Evolutionary conservation across 53 echinoderm and acorn worm species (phyloP).

Genomic region (Holothuria scabra): DNA sequence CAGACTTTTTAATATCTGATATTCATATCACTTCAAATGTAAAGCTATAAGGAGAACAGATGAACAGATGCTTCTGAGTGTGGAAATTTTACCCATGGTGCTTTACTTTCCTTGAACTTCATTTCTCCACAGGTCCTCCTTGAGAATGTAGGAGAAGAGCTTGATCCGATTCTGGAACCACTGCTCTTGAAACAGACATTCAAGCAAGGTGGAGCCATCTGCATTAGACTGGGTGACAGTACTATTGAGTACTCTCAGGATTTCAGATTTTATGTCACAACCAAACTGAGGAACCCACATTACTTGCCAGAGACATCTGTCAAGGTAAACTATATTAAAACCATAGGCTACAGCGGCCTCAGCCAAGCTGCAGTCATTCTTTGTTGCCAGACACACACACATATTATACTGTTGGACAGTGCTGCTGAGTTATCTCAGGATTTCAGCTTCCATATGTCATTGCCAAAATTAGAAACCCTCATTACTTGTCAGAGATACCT

Average conservation of each 20-base stretch:
- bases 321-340: conserved; percentile 68
- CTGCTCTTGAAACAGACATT: conserved; percentile 99
- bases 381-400: too few relatives aligned
- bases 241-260: conserved; percentile 99
- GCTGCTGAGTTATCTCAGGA: conserved; percentile 99
- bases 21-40: too few relatives aligned
- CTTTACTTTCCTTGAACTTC: background rate
- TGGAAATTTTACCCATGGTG: too few relatives aligned
- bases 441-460: conserved; percentile 98
- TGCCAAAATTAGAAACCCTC: conserved; percentile 96
- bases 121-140: conserved; percentile 71
- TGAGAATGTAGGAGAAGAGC: conserved; percentile 91
- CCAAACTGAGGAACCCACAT: conserved; percentile 97
- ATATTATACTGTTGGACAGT: conserved; percentile 95
- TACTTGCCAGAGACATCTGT: conserved; percentile 99
- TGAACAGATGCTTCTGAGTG: too few relatives aligned
- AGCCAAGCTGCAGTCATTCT: conserved; percentile 92
- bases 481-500: conserved; percentile 96
- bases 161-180: conserved; percentile 95
- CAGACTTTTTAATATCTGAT: too few relatives aligned
- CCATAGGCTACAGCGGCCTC: conserved; percentile 21
- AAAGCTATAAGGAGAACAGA: too few relatives aligned
- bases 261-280: conserved; percentile 98
- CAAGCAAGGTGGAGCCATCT: conserved; percentile 95
- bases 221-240: conserved; percentile 97